Percentiles rank a stretch among this genome's conserved stretches.
phyloP scores from a whole-genome alignment of 2,113 vertebrate species.

The Burhinus oedicnemus region DNA sequence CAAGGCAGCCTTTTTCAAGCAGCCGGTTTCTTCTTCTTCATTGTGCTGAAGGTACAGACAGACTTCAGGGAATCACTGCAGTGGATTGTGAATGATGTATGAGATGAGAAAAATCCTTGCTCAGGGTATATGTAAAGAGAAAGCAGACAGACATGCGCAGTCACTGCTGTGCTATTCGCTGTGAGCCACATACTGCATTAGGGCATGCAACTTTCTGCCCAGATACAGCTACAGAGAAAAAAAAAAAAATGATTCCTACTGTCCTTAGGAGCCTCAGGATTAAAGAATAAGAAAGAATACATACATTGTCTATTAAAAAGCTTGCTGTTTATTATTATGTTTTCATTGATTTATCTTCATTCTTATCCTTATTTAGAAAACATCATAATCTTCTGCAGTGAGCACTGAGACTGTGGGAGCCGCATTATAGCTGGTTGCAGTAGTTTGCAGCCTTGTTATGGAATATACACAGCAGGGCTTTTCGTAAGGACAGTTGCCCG shows the following conservation, averaged over 20 bases:
- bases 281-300: background rate
- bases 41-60: slow-evolving; percentile 2
- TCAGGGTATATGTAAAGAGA: background rate
- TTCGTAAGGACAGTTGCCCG: background rate
- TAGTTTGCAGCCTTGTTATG: background rate
- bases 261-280: background rate
- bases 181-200: background rate
- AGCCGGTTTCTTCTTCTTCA: background rate
- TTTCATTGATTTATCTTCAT: background rate
- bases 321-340: background rate
- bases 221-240: background rate
- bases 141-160: background rate
- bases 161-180: slow-evolving; percentile 32
- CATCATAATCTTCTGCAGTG: background rate
- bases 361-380: background rate
- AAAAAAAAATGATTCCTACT: background rate
- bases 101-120: slow-evolving; percentile 33
- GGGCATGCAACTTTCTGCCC: background rate
- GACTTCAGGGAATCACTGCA: slow-evolving; percentile 32
- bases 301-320: background rate
- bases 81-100: slow-evolving; percentile 33
- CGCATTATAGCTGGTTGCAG: background rate
- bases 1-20: background rate
- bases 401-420: background rate
- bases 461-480: background rate